Evolutionary conservation across 2,113 vertebrate genomes (phyloP).

Genomic region (Craseonycteris thonglongyai): DNA sequence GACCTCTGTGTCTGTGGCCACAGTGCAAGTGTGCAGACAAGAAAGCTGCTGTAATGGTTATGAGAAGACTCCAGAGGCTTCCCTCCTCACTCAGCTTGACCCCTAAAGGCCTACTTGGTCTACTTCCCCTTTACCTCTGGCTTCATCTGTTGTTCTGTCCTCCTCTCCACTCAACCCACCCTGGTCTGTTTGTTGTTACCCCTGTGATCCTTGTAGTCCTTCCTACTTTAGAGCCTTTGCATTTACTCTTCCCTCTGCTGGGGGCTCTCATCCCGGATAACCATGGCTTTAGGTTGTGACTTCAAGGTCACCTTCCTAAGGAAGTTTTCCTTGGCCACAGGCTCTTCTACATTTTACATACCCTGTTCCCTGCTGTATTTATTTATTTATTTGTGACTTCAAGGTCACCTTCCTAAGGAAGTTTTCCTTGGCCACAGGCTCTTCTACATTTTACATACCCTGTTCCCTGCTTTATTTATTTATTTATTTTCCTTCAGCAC

Average conservation of each 20-base stretch:
- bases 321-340: not conserved
- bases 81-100: not conserved
- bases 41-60: not conserved
- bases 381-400: not conserved
- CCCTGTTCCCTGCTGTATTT: not conserved
- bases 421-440: not conserved
- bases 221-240: not conserved
- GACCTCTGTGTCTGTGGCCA: not conserved
- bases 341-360: not conserved
- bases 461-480: not conserved
- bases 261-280: not conserved
- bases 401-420: not conserved
- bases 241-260: not conserved
- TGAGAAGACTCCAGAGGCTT: not conserved
- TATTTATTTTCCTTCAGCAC: too few relatives aligned
- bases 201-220: fast-evolving
- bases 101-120: not conserved
- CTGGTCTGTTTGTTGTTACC: not conserved
- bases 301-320: not conserved
- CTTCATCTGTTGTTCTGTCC: not conserved
- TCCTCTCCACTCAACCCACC: not conserved
- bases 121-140: not conserved
- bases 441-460: not conserved
- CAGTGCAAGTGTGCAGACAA: not conserved
- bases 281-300: not conserved